Evolutionary conservation across 2,113 vertebrate genomes (phyloP).

Genomic region (Nothocercus nigrocapillus): DNA sequence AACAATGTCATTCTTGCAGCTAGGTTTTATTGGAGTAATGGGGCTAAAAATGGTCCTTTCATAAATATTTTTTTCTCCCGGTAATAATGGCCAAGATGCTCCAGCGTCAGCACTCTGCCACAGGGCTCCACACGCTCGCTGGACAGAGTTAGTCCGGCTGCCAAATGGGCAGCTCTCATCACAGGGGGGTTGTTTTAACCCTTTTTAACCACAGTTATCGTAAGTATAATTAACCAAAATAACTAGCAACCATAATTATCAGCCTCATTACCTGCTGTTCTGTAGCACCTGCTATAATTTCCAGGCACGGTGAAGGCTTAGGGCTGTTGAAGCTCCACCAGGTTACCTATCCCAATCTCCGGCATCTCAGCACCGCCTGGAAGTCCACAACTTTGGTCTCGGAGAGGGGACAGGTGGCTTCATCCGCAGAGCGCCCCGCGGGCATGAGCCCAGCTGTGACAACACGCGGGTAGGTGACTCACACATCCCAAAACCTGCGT

Average conservation of each 20-base stretch:
- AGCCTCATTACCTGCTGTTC: background rate
- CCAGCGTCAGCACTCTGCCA: background rate
- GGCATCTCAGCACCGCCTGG: background rate
- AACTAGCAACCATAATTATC: background rate
- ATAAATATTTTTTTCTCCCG: background rate
- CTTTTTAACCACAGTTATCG: background rate
- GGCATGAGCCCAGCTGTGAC: background rate
- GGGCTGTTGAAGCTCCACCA: background rate
- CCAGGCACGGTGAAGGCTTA: background rate
- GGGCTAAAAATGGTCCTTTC: background rate
- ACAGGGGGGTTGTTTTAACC: background rate
- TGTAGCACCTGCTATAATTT: background rate
- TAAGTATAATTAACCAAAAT: background rate
- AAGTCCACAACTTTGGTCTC: background rate
- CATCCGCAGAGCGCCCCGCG: rapidly evolving
- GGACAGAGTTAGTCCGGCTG: background rate
- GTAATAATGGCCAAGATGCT: background rate
- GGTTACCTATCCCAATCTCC: background rate
- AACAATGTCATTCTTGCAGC: background rate
- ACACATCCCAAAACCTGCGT: rapidly evolving
- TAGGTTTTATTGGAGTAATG: background rate
- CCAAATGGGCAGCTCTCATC: background rate
- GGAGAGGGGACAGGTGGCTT: background rate
- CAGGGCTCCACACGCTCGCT: background rate
- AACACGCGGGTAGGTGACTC: rapidly evolving